Evolutionary conservation across 30 jellyfish, hydroid and myxozoan genomes (phyloP).

Genomic region (Rhopilema esculentum): DNA sequence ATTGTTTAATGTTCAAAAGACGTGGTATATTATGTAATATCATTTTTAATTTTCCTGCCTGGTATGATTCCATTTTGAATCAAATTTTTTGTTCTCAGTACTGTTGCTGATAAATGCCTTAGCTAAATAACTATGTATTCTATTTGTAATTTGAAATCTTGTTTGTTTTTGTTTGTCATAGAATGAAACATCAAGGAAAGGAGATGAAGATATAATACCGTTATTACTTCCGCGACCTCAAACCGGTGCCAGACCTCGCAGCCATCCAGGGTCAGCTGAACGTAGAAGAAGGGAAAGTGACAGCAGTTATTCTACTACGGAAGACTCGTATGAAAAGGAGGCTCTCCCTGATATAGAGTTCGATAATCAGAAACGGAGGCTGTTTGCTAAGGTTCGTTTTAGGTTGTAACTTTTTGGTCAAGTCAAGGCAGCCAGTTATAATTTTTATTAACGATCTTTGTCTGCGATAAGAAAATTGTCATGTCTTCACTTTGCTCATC

Average conservation of each 20-base stretch:
- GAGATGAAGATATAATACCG: slow-evolving; percentile 77
- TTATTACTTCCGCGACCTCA: slow-evolving; percentile 57
- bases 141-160: too few relatives aligned
- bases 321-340: slow-evolving; percentile 15
- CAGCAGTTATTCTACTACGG: slow-evolving; percentile 57
- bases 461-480: not conserved
- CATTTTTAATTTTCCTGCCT: too few relatives aligned
- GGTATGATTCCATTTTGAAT: too few relatives aligned
- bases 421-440: not conserved
- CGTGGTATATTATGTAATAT: too few relatives aligned
- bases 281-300: slow-evolving; percentile 33
- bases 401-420: too few relatives aligned
- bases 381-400: slow-evolving; percentile 38
- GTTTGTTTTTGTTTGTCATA: too few relatives aligned
- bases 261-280: slow-evolving; percentile 47
- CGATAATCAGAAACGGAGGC: slow-evolving; percentile 61
- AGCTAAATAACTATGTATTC: too few relatives aligned
- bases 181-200: slow-evolving; percentile 57
- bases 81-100: too few relatives aligned
- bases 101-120: too few relatives aligned
- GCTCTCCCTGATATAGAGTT: slow-evolving; percentile 69
- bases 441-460: not conserved
- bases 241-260: slow-evolving; percentile 34
- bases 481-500: too few relatives aligned
- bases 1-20: too few relatives aligned